phyloP scores from a whole-genome alignment of 2,797 vertebrate genomes.

The Sorex maritimensis region DNA sequence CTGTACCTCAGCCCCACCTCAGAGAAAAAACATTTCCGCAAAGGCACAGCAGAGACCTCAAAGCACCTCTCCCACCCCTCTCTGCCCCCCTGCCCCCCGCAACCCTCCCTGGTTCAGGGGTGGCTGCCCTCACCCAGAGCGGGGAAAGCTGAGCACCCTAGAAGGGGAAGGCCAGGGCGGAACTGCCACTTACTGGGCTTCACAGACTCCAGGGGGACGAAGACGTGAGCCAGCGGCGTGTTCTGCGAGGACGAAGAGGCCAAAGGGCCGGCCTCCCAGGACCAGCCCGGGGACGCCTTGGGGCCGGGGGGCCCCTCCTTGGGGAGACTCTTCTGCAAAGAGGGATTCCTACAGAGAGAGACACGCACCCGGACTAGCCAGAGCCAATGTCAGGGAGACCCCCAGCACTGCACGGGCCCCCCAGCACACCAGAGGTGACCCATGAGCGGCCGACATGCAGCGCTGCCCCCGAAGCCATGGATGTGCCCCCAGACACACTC shows the following conservation, averaged over 20 bases:
- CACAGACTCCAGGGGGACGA: conserved; percentile 92
- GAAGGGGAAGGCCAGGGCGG: fast-evolving
- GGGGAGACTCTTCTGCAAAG: conserved; percentile 85
- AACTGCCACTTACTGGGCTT: conserved; percentile 91
- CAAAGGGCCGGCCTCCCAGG: conserved; percentile 82
- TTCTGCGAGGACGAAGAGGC: conserved; percentile 79
- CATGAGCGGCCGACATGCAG: too few species aligned
- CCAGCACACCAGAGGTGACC: too few species aligned
- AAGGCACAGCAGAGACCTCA: background rate
- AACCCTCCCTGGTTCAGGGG: background rate
- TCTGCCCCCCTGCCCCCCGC: too few species aligned
- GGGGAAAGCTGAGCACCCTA: background rate
- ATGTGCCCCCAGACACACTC: too few species aligned
- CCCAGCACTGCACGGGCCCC: too few species aligned
- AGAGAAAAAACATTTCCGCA: background rate
- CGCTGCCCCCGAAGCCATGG: too few species aligned
- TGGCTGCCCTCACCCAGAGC: too few species aligned
- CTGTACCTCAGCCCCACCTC: background rate
- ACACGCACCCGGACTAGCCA: conserved; percentile 27
- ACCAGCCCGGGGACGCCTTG: conserved; percentile 87
- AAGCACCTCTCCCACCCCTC: too few species aligned
- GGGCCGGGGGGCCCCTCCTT: conserved; percentile 80
- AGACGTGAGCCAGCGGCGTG: conserved; percentile 90
- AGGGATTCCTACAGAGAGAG: conserved; percentile 88
- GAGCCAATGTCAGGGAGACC: background rate